Evolutionary conservation across 2,113 vertebrate genomes (phyloP).

Genomic region (Rhinichthys klamathensis): DNA sequence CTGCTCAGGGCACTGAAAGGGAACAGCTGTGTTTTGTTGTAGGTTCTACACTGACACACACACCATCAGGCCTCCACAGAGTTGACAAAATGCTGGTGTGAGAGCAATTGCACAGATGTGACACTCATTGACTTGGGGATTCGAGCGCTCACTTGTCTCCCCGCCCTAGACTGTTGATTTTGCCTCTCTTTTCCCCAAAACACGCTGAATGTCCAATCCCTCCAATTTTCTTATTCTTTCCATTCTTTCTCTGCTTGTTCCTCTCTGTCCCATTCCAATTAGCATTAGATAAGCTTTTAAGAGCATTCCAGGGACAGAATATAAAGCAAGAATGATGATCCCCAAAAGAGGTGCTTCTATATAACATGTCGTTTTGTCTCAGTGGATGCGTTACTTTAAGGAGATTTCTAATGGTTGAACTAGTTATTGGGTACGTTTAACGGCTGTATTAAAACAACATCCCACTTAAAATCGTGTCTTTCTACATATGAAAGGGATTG

Average conservation of each 20-base stretch:
- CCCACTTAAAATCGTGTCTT: no score
- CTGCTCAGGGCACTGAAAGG: not conserved
- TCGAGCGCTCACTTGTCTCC: conserved; percentile 27
- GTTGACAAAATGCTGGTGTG: conserved; percentile 42
- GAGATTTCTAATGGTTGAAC: not conserved
- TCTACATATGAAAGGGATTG: no score
- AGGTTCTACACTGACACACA: conserved; percentile 39
- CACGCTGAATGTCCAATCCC: not conserved
- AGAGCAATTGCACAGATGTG: conserved; percentile 71
- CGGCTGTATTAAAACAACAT: not conserved
- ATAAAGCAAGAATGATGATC: not conserved
- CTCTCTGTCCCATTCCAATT: conserved; percentile 12
- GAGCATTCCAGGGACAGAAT: not conserved
- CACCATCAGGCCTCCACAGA: conserved; percentile 26
- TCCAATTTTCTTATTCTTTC: not conserved
- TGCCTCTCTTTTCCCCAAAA: not conserved
- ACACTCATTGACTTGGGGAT: conserved; percentile 66
- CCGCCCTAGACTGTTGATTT: conserved; percentile 42
- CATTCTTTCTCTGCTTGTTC: not conserved
- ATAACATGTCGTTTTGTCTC: not conserved
- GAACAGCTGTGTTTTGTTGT: conserved; percentile 53
- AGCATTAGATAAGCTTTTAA: conserved; percentile 6
- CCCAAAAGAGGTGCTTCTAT: not conserved
- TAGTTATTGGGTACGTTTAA: not conserved
- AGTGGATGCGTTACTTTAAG: not conserved